Percentiles rank a stretch among this genome's conserved stretches.
These are phyloP conservation scores for Lethocerus indicus DNA, from an alignment of 1,140 invertebrate genomes.

Conservation along the genomic window DNA sequence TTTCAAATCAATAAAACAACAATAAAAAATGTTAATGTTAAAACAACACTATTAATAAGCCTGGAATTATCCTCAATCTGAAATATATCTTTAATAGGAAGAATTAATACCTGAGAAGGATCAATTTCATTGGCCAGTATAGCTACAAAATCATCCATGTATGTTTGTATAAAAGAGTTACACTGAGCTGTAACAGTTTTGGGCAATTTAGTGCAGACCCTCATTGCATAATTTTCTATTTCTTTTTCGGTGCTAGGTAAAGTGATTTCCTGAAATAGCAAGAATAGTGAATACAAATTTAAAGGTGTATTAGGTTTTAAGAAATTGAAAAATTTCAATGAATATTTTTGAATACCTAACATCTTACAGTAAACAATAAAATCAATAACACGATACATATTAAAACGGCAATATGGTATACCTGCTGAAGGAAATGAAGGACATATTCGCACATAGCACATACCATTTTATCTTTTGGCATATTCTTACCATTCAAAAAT, in stretches of 20 bases:
- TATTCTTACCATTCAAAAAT: neutral
- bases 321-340: neutral
- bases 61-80: constrained; percentile 22
- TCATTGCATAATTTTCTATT: constrained; percentile 42
- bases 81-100: constrained; percentile 25
- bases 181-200: constrained; percentile 43
- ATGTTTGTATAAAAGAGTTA: constrained; percentile 51
- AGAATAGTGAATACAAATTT: neutral
- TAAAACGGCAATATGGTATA: too few relatives aligned
- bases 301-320: neutral
- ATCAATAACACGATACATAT: too few relatives aligned
- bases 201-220: constrained; percentile 50
- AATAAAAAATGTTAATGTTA: too few relatives aligned
- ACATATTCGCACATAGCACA: constrained; percentile 72
- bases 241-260: constrained; percentile 43
- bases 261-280: constrained; percentile 36
- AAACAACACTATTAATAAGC: neutral
- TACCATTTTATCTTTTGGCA: constrained; percentile 8
- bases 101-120: constrained; percentile 39
- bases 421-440: constrained; percentile 51
- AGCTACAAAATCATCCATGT: constrained; percentile 57
- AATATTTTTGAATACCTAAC: too few relatives aligned
- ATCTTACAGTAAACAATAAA: neutral
- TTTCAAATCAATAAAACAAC: too few relatives aligned
- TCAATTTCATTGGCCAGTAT: constrained; percentile 65